Base-by-base conservation (phyloP, 2,797 vertebrate species). In the Brachyrhaphis roseni region DNA sequence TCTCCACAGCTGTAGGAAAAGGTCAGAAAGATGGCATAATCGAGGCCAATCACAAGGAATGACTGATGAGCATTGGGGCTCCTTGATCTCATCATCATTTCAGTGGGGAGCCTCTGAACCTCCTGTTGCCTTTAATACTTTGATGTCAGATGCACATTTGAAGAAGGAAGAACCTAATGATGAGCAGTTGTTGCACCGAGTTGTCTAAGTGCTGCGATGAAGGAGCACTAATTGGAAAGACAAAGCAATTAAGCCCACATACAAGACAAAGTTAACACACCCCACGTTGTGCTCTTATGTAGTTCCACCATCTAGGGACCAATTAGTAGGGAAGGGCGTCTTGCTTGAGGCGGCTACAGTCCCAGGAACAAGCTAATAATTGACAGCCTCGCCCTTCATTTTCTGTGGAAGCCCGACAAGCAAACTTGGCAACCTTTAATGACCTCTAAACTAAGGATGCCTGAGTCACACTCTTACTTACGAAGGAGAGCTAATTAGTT, bases 211-310 rank as follows among this genome's bases (percentile, higher is more conserved):
- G 23, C 26, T 75, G 18, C 5, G 20, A 53, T n/a, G 55, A 74
- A 26, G 31, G 5, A 39, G 10, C 34, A 36, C n/a, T 62, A 34
- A 62, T 62, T 26, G 8, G 36, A 43, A 46, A 62, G 28, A 62
- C 1, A 15, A 74, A 74, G 46, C 23, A 55, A 59, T 76, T 76
- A 76, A 34, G 41, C n/a, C 8, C 34, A 10, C 26, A 75, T 75
- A 11, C 39, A 53, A 46, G 41, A 62, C 28, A 76, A 76, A 76
- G 57, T 76, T 55, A 76, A 46, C 28, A 74, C 73, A 18, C 73
- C 73, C 73, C 23, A 13, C 5, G 0, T 8, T 55, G 36, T 28
- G n/a, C n/a, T 41, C 23, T 43, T 13, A 15, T 70, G 66, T n/a
- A 43, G 39, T 53, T 53, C n/a, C 39, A 43, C 15, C 53, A 57